These are phyloP conservation scores for Leucopternis melanops DNA, from an alignment of 2,113 vertebrate species.

Conservation along the genomic window DNA sequence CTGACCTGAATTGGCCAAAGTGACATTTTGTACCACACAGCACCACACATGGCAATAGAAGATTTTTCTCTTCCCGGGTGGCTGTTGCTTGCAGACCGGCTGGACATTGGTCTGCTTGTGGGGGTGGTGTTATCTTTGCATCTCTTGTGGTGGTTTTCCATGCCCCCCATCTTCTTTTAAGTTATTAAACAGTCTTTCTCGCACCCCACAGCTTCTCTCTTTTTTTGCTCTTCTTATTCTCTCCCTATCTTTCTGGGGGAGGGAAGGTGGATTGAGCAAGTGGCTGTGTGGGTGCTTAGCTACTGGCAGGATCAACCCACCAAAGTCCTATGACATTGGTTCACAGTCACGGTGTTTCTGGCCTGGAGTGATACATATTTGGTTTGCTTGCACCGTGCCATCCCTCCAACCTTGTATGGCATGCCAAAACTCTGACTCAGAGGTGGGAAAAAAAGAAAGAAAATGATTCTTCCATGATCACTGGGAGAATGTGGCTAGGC, in stretches of 20 bases:
- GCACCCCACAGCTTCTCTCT: neutral
- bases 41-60: neutral
- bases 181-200: neutral
- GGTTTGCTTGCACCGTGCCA: rapidly evolving
- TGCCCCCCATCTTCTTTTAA: neutral
- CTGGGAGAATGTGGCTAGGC: neutral
- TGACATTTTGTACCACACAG: neutral
- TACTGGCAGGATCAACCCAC: neutral
- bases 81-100: neutral
- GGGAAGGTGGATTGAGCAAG: neutral
- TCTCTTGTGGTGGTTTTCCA: neutral
- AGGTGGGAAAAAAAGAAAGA: neutral
- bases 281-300: neutral
- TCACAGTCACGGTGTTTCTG: neutral
- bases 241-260: neutral
- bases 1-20: neutral
- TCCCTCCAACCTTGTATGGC: neutral
- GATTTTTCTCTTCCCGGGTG: neutral
- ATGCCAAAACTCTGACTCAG: neutral
- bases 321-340: neutral
- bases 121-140: neutral
- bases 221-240: neutral
- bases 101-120: neutral
- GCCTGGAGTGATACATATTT: neutral
- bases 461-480: neutral